These are phyloP conservation scores for Danio kyathit DNA, from an alignment of 2,797 vertebrate genomes.

Conservation along the genomic window DNA sequence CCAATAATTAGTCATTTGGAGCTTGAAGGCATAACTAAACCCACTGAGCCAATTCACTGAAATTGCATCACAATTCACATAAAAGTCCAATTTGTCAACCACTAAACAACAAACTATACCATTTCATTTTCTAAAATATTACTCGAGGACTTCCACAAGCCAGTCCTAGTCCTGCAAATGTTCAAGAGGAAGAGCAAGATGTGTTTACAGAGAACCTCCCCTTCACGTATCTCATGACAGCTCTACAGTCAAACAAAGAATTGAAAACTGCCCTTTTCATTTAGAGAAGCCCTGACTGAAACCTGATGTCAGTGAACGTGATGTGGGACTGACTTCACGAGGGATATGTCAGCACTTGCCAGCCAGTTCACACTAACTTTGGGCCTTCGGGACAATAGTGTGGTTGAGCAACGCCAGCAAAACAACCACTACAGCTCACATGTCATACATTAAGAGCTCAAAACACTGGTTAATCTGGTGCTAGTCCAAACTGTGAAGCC, in stretches of 20 bases:
- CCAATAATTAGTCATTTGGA: slow-evolving; percentile 12
- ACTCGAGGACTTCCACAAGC: neutral
- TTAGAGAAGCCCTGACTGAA: slow-evolving; percentile 1
- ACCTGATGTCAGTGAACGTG: slow-evolving; percentile 25
- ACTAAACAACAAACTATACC: neutral
- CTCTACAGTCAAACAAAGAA: slow-evolving; percentile 21
- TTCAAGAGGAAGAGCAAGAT: neutral
- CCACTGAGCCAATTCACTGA: neutral
- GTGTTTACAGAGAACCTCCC: slow-evolving; percentile 9
- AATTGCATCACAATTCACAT: no score
- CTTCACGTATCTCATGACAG: neutral
- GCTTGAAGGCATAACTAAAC: neutral
- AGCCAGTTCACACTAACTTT: slow-evolving; percentile 15
- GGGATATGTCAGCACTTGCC: slow-evolving; percentile 57
- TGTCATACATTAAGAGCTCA: slow-evolving; percentile 15
- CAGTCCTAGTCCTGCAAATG: neutral
- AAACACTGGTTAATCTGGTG: slow-evolving; percentile 33
- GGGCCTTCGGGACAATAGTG: slow-evolving; percentile 19
- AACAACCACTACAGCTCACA: slow-evolving; percentile 5
- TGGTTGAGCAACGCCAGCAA: slow-evolving; percentile 31
- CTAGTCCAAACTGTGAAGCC: neutral
- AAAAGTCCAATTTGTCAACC: neutral
- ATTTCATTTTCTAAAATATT: neutral
- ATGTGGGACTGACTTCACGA: neutral
- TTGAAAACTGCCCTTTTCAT: neutral